Percentiles rank a stretch among this genome's conserved stretches.
Evolutionary conservation across 2,113 vertebrate species (phyloP).

Genomic region (Mirza zaza): DNA sequence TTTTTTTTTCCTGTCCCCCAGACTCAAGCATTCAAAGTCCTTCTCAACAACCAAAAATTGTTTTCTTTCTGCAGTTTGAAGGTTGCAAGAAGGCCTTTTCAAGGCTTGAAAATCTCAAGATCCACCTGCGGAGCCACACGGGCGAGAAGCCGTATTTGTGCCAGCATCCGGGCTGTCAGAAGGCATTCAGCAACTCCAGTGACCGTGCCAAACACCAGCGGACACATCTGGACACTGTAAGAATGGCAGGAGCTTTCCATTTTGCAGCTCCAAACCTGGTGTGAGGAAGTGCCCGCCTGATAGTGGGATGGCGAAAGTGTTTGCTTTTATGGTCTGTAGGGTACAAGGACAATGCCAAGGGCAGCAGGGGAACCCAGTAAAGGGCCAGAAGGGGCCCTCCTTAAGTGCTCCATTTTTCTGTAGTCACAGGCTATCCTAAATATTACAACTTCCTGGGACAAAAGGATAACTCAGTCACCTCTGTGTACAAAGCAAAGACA

Average conservation of each 20-base stretch:
- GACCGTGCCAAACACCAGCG: slow-evolving; percentile 98
- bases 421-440: neutral
- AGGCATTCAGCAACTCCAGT: slow-evolving; percentile 99
- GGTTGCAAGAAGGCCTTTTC: slow-evolving; percentile 98
- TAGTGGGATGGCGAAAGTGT: neutral
- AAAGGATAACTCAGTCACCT: neutral
- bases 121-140: slow-evolving; percentile 96
- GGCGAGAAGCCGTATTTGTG: slow-evolving; percentile 97
- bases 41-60: slow-evolving; percentile 48
- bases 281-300: neutral
- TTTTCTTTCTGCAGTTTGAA: slow-evolving; percentile 89
- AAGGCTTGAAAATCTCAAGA: slow-evolving; percentile 97
- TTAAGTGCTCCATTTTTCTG: slow-evolving; percentile 17
- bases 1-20: neutral
- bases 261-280: neutral
- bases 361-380: neutral
- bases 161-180: slow-evolving; percentile 95
- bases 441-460: neutral
- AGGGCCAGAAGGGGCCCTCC: neutral
- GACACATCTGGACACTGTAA: slow-evolving; percentile 94
- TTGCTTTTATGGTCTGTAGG: slow-evolving; percentile 39
- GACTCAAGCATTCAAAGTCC: neutral
- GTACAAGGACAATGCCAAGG: slow-evolving; percentile 21
- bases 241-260: slow-evolving; percentile 58
- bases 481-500: neutral